Conservation (phyloP, 2,113 vertebrate species). For the Sinosuthora webbiana region DNA sequence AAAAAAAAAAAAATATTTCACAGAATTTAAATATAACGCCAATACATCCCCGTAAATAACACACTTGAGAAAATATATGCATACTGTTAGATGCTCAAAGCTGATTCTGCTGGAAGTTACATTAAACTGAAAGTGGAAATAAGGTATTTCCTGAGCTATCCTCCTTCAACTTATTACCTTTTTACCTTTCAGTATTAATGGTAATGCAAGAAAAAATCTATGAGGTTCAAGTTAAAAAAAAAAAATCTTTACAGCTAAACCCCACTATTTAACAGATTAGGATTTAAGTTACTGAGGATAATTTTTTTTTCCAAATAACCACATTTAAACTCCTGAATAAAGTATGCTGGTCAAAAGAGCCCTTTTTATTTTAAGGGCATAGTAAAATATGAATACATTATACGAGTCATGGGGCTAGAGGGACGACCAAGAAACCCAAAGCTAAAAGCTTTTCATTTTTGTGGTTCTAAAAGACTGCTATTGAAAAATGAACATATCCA, state of each 20-base stretch:
- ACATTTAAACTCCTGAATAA: background rate
- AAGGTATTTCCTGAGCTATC: background rate
- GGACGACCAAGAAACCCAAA: background rate
- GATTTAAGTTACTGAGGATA: background rate
- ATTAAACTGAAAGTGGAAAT: background rate
- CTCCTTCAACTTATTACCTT: background rate
- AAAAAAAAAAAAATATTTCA: background rate
- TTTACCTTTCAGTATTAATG: background rate
- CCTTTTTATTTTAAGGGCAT: background rate
- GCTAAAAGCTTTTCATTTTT: conserved; percentile 37
- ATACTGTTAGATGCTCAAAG: background rate
- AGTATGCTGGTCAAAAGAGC: background rate
- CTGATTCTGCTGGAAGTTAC: background rate
- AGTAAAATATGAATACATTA: background rate
- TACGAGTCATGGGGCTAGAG: background rate
- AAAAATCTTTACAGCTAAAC: background rate
- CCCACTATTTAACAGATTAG: background rate
- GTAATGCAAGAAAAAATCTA: background rate
- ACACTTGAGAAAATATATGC: background rate
- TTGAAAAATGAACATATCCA: conserved; percentile 9
- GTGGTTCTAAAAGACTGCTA: conserved; percentile 1
- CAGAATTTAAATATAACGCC: background rate
- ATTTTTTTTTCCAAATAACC: background rate
- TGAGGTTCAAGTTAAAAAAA: background rate
- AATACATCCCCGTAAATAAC: background rate